phyloP scores from a whole-genome alignment of 2,888 invertebrate genomes.

The Teinopalpus imperialis region DNA sequence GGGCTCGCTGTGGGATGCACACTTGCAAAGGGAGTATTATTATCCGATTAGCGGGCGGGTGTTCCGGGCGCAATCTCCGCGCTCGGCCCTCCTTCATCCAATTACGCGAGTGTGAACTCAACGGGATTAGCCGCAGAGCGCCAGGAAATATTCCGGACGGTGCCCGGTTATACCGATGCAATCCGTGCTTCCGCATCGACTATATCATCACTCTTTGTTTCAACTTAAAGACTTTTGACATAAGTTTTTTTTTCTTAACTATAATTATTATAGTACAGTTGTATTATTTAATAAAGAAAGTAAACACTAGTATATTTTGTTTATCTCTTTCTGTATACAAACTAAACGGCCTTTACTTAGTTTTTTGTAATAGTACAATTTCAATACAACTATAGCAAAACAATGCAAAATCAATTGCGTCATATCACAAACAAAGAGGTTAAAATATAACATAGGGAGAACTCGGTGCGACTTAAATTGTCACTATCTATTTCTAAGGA shows the following conservation, averaged over 20 bases:
- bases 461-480: conserved; percentile 41
- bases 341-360: conserved; percentile 1
- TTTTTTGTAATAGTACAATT: too few relatives aligned
- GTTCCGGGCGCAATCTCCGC: conserved; percentile 64
- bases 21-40: conserved; percentile 48
- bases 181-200: conserved; percentile 32
- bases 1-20: conserved; percentile 42
- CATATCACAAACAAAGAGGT: conserved; percentile 1
- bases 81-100: conserved; percentile 70
- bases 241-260: too few relatives aligned
- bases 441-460: conserved; percentile 16
- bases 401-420: too few relatives aligned
- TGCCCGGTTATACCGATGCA: conserved; percentile 37
- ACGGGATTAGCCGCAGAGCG: conserved; percentile 52
- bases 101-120: conserved; percentile 75
- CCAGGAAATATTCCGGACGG: conserved; percentile 45
- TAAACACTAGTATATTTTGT: too few relatives aligned
- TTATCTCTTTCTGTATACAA: not conserved
- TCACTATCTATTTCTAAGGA: conserved; percentile 52
- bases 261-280: too few relatives aligned
- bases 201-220: not conserved
- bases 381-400: too few relatives aligned
- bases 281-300: too few relatives aligned
- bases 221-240: not conserved
- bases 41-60: conserved; percentile 69